Percentiles rank a stretch among this genome's conserved stretches.
Conservation (phyloP, 2,797 vertebrate species). For the Micromesistius poutassou region DNA sequence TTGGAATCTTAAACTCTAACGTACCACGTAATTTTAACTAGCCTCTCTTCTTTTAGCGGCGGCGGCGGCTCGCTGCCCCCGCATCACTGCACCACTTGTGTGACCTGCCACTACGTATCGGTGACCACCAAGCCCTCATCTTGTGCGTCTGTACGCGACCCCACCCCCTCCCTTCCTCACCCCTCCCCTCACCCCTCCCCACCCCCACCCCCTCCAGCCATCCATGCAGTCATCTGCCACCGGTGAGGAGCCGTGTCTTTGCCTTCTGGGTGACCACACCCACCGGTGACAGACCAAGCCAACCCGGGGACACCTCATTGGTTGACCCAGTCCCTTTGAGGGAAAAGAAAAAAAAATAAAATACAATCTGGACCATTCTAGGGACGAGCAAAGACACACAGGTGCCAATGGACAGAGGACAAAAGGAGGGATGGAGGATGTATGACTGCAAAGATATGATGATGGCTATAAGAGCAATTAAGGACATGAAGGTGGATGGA, state of each 20-base stretch:
- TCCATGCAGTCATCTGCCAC: conserved; percentile 34
- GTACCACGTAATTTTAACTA: too few relatives aligned
- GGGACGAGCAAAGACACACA: conserved; percentile 24
- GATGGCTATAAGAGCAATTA: conserved; percentile 7
- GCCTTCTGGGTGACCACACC: conserved; percentile 34
- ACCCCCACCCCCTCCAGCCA: conserved; percentile 18
- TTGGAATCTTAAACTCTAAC: too few relatives aligned
- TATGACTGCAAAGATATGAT: neutral
- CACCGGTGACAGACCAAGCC: conserved; percentile 37
- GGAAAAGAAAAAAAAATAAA: neutral
- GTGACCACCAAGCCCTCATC: neutral
- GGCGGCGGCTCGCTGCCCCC: too few relatives aligned
- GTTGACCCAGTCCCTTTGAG: neutral
- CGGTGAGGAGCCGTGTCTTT: conserved; percentile 5
- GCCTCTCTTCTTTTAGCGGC: neutral
- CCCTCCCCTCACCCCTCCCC: too few relatives aligned
- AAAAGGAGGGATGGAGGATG: conserved; percentile 1
- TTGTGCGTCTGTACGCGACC: conserved; percentile 17
- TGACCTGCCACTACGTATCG: neutral
- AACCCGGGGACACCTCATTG: conserved; percentile 12
- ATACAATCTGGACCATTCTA: conserved; percentile 14
- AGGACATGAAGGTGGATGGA: conserved; percentile 6
- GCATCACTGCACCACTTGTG: neutral
- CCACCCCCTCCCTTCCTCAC: conserved; percentile 29
- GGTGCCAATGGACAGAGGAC: conserved; percentile 15